phyloP scores from a whole-genome alignment of 2,888 invertebrate species.

The Drosophila robusta region DNA sequence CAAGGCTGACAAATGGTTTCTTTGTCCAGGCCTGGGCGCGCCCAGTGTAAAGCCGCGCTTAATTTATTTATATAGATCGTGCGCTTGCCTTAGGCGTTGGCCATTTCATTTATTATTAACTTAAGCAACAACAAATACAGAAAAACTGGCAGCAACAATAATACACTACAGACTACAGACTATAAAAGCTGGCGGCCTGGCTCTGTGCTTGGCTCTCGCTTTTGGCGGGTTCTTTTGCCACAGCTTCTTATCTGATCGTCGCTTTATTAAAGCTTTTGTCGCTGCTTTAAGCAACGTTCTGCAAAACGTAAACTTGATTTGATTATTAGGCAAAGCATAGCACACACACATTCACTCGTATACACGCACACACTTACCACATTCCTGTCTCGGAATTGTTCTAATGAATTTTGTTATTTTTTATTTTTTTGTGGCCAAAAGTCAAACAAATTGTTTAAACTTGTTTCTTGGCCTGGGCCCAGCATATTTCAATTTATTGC shows the following conservation, averaged over 20 bases:
- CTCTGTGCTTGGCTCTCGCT: slow-evolving; percentile 26
- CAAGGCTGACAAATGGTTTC: slow-evolving; percentile 74
- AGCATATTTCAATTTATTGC: slow-evolving; percentile 69
- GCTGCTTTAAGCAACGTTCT: slow-evolving; percentile 57
- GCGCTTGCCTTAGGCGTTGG: slow-evolving; percentile 76
- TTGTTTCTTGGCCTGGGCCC: slow-evolving; percentile 60
- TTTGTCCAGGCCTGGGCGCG: slow-evolving; percentile 69
- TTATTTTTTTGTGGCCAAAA: slow-evolving; percentile 37
- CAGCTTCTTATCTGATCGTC: slow-evolving; percentile 75
- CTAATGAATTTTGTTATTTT: slow-evolving; percentile 74
- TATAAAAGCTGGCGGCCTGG: slow-evolving; percentile 17
- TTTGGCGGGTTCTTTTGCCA: slow-evolving; percentile 56
- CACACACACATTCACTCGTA: slow-evolving; percentile 12
- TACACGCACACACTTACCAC: slow-evolving; percentile 44
- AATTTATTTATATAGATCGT: slow-evolving; percentile 79
- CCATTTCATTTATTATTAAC: slow-evolving; percentile 70
- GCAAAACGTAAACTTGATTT: slow-evolving; percentile 74
- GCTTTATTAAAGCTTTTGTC: slow-evolving; percentile 74
- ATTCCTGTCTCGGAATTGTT: slow-evolving; percentile 75
- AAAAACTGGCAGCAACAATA: slow-evolving; percentile 12
- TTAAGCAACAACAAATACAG: slow-evolving; percentile 27
- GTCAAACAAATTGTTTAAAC: slow-evolving; percentile 67
- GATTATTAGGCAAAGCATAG: slow-evolving; percentile 67
- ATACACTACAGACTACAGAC: slow-evolving; percentile 5
- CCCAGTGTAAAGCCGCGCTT: slow-evolving; percentile 65